These are phyloP conservation scores for Leguminivora glycinivorella DNA, from an alignment of 1,140 invertebrate genomes.

Conservation along the genomic window DNA sequence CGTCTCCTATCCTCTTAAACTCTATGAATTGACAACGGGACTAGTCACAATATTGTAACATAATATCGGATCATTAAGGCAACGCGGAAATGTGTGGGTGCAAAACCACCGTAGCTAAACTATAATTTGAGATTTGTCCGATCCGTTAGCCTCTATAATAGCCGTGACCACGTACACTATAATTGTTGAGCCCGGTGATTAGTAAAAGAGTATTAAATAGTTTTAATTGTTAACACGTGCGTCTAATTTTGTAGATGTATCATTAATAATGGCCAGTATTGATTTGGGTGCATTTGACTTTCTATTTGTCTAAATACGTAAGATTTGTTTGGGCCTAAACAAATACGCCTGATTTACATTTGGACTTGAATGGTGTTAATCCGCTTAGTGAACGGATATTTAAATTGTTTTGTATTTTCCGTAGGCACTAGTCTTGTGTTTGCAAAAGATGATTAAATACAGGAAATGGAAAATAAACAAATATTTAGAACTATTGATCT, in stretches of 20 bases:
- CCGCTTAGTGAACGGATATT: slow-evolving; percentile 9
- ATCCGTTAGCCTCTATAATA: slow-evolving; percentile 66
- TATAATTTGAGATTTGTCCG: slow-evolving; percentile 74
- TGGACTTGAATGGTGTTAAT: slow-evolving; percentile 14
- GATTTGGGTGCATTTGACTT: slow-evolving; percentile 51
- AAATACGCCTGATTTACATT: slow-evolving; percentile 15
- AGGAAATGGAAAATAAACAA: slow-evolving; percentile 17
- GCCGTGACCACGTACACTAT: slow-evolving; percentile 66
- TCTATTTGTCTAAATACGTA: slow-evolving; percentile 47
- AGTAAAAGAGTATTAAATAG: slow-evolving; percentile 57
- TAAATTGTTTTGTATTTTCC: neutral
- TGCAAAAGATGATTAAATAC: neutral
- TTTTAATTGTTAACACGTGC: slow-evolving; percentile 75
- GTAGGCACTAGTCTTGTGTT: neutral
- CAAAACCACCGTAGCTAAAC: slow-evolving; percentile 75
- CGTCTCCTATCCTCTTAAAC: too few relatives aligned
- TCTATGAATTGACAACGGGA: slow-evolving; percentile 61
- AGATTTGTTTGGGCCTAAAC: slow-evolving; percentile 26
- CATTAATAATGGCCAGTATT: slow-evolving; percentile 41
- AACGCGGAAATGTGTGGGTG: slow-evolving; percentile 76
- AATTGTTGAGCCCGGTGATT: slow-evolving; percentile 60
- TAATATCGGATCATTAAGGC: slow-evolving; percentile 75
- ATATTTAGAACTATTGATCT: neutral
- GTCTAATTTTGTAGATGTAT: slow-evolving; percentile 50
- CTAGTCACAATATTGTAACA: slow-evolving; percentile 70